Base-by-base conservation (phyloP, 2,797 vertebrate species). In the Pitangus sulphuratus region DNA sequence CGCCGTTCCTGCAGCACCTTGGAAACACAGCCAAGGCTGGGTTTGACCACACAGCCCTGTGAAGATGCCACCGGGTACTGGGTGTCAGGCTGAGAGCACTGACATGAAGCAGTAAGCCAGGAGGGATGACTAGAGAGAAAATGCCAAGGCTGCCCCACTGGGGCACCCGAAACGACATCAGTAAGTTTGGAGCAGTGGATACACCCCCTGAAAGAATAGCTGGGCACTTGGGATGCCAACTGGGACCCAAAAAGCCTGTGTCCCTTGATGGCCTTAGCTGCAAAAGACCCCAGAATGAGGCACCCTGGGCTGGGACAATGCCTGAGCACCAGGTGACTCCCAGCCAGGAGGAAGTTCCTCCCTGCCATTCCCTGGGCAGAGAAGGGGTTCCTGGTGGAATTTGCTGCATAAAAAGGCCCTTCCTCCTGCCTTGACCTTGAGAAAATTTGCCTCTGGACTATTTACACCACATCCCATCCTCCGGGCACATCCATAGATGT, bases 401-500 rank as follows among this genome's bases (percentile, higher is more conserved):
- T 26, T 61, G 22, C 44, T 85, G 3, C n/a, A 21, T 33, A 45
- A 66, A 72, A 86, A 17, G 3, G 11, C 47, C n/a, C 6, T 84
- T 84, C 25, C 21, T 87, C 35, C 70, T 54, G 16, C 21, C 4
- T 1, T 18, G 5, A 12, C 50, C 35, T 57, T 65, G 45, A 51
- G 45, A 78, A 92, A 58, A 89, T 65, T 48, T 76, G 19, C 39
- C 30, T 75, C 28, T 71, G 72, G 24, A 53, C 10, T 14, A 18
- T 47, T 42, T 51, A 24, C 9, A 42, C 50, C 2, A 0, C 6
- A 15, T 65, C 33, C 15, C 30, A 19, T 37, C 30, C 62, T 79
- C 39, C 58, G 69, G 61, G 31, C 31, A 4, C 3, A 5, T 26
- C 44, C 20, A 4, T 0, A 75, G 53, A 9, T 39, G 13, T 31